A percentile compares a stretch with the other conserved stretches of the same genome.
Conservation (phyloP, 2,888 invertebrate genomes). For the Acronicta psi region DNA sequence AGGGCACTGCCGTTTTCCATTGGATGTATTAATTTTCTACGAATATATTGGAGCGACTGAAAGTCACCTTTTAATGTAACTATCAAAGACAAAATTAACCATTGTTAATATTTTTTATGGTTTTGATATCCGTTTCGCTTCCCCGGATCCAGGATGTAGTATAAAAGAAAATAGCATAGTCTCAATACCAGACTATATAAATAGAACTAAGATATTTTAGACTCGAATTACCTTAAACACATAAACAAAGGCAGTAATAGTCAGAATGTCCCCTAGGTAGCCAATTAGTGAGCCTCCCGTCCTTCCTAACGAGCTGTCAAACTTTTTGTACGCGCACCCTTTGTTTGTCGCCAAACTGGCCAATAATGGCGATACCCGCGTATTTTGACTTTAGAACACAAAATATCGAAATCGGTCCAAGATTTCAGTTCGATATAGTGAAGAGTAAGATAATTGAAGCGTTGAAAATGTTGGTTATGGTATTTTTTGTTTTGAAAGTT, state of each 20-base stretch:
- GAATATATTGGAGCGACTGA: too few relatives aligned
- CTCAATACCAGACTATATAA: conserved; percentile 18
- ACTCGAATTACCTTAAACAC: conserved; percentile 46
- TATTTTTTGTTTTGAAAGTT: background rate
- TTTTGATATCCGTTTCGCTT: too few relatives aligned
- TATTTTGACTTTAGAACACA: conserved; percentile 34
- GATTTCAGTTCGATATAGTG: too few relatives aligned
- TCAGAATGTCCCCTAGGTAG: conserved; percentile 71
- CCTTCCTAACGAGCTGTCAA: conserved; percentile 81
- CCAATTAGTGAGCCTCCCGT: conserved; percentile 76
- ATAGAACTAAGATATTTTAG: conserved; percentile 26
- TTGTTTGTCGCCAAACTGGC: conserved; percentile 65
- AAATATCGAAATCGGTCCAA: conserved; percentile 27
- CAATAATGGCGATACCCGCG: conserved; percentile 52
- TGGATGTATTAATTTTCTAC: background rate
- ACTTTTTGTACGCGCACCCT: conserved; percentile 78
- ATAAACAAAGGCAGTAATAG: conserved; percentile 50
- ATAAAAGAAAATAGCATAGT: conserved; percentile 7
- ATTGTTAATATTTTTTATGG: too few relatives aligned
- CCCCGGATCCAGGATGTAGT: too few relatives aligned
- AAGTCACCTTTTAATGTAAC: too few relatives aligned
- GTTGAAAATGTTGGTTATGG: too few relatives aligned
- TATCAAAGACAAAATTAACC: too few relatives aligned
- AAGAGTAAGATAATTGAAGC: too few relatives aligned
- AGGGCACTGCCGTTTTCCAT: background rate